phyloP scores from a whole-genome alignment of 2,797 vertebrate species.

The Philypnodon macrostomus region DNA sequence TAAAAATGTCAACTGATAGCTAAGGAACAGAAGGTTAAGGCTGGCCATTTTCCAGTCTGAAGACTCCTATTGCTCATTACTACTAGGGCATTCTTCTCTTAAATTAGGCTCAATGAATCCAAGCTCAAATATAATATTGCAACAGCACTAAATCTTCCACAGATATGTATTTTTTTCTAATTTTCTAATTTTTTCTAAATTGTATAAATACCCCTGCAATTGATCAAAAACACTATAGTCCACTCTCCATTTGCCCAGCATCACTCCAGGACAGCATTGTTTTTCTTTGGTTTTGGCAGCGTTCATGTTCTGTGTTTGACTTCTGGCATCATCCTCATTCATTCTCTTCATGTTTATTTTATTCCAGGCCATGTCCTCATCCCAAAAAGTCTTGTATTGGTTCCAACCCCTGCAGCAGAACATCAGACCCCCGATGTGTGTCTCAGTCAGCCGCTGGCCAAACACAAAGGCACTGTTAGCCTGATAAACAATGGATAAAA shows the following conservation, averaged over 20 bases:
- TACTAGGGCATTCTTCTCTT: too few species aligned
- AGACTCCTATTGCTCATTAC: too few species aligned
- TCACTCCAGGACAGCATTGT: conserved; percentile 21
- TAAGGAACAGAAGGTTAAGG: too few species aligned
- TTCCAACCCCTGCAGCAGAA: conserved; percentile 37
- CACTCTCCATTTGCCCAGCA: conserved; percentile 14
- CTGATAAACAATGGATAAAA: conserved; percentile 27
- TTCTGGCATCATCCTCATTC: conserved; percentile 33
- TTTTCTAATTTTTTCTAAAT: too few species aligned
- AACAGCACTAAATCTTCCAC: too few species aligned
- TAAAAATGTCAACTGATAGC: too few species aligned
- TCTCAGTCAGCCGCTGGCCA: conserved; percentile 34
- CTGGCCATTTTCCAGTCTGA: too few species aligned
- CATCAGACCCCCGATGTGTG: conserved; percentile 44
- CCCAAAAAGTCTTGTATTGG: conserved; percentile 40
- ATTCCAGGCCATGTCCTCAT: conserved; percentile 47
- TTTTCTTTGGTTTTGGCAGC: conserved; percentile 17
- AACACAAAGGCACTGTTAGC: conserved; percentile 28
- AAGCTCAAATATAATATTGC: too few species aligned
- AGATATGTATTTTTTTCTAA: too few species aligned
- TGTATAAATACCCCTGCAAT: too few species aligned
- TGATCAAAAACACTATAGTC: too few species aligned
- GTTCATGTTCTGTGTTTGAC: conserved; percentile 37
- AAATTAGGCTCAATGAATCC: too few species aligned
- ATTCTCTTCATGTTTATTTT: conserved; percentile 50